phyloP scores from a whole-genome alignment of 2,888 invertebrate genomes.

The Volucella bombylans region DNA sequence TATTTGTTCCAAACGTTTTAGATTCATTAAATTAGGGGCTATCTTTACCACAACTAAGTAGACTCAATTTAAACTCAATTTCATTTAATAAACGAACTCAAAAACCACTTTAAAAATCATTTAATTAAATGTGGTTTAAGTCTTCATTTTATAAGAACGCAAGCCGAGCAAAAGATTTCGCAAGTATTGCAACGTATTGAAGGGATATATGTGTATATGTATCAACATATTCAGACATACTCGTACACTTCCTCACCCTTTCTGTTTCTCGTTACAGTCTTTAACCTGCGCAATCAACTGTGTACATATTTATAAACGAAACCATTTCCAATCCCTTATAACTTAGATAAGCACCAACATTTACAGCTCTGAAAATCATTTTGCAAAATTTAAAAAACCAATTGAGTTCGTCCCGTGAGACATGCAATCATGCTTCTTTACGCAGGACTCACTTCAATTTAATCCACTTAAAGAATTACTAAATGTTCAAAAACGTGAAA shows the following conservation, averaged over 20 bases:
- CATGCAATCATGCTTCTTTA: constrained; percentile 65
- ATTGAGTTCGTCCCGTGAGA: constrained; percentile 72
- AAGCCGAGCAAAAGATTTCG: constrained; percentile 7
- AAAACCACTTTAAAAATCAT: constrained; percentile 38
- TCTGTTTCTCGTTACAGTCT: constrained; percentile 26
- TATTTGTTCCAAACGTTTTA: no score
- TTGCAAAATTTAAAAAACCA: constrained; percentile 72
- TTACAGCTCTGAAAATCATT: constrained; percentile 52
- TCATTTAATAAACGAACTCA: constrained; percentile 6
- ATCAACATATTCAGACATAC: background rate
- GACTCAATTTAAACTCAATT: constrained; percentile 31
- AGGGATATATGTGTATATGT: background rate
- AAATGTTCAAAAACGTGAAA: constrained; percentile 33
- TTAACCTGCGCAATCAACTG: constrained; percentile 48
- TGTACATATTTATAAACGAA: constrained; percentile 41
- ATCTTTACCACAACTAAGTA: background rate
- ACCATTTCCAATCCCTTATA: constrained; percentile 16
- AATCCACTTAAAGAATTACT: constrained; percentile 73
- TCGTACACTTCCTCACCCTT: background rate
- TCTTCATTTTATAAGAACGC: constrained; percentile 2
- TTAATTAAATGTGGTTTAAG: constrained; percentile 36
- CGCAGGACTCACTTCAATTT: constrained; percentile 70
- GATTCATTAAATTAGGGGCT: background rate
- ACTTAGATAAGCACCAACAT: background rate
- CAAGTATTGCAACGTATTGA: constrained; percentile 38